Conservation (phyloP, 2,797 vertebrate species). For the Harpagifer antarcticus region DNA sequence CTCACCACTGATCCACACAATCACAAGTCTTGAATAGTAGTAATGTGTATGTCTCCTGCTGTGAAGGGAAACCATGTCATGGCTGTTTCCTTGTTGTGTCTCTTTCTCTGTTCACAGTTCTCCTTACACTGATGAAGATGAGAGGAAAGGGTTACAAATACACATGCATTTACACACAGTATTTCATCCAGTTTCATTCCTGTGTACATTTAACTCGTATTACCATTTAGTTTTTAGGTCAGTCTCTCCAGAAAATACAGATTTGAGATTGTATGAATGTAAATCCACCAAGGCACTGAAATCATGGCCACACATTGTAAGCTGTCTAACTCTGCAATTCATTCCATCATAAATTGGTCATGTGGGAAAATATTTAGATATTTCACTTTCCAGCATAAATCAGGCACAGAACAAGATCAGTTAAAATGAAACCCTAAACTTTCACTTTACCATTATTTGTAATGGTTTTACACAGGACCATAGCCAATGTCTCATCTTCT, state of each 20-base stretch:
- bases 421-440: neutral
- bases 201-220: neutral
- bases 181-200: neutral
- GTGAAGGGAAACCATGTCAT: neutral
- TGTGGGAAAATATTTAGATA: neutral
- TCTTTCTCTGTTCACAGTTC: constrained; percentile 46
- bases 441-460: neutral
- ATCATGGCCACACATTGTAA: neutral
- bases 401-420: neutral
- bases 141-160: constrained; percentile 11
- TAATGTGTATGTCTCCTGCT: neutral
- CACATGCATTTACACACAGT: neutral
- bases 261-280: neutral
- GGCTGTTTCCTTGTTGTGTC: constrained; percentile 5
- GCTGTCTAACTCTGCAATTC: neutral
- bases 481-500: no score
- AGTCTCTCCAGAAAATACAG: constrained; percentile 11
- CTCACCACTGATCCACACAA: neutral
- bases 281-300: neutral
- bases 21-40: neutral
- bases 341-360: neutral
- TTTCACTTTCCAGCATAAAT: neutral
- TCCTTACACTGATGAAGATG: constrained; percentile 44
- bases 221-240: neutral
- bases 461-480: neutral